These are phyloP conservation scores for Meriones psammophilus DNA, from an alignment of 2,797 vertebrate genomes.

Conservation along the genomic window DNA sequence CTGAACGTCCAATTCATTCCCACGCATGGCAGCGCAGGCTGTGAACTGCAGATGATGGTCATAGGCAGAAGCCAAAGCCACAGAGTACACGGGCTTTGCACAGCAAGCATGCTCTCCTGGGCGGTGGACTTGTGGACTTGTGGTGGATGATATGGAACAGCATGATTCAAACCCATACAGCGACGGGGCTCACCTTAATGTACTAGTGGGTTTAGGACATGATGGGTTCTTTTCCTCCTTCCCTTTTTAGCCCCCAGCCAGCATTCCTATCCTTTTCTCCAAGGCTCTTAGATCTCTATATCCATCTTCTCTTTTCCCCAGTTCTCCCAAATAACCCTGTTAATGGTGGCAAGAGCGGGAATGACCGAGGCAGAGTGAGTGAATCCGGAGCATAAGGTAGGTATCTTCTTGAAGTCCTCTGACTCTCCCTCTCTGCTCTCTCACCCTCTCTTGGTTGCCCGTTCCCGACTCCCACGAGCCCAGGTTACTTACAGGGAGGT, in stretches of 20 bases:
- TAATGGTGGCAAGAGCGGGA: background rate
- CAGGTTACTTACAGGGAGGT: slow-evolving; percentile 83
- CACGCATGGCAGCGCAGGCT: fast-evolving
- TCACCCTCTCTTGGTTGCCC: background rate
- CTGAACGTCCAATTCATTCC: background rate
- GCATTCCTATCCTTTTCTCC: background rate
- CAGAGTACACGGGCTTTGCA: fast-evolving
- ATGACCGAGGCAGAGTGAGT: background rate
- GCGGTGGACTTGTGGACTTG: background rate
- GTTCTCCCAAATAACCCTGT: background rate
- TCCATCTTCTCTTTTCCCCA: fast-evolving
- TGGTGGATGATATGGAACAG: no score
- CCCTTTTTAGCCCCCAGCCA: no score
- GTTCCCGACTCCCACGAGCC: background rate
- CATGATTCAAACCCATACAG: no score
- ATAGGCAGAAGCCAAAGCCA: fast-evolving
- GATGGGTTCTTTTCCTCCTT: background rate
- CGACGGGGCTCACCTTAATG: no score
- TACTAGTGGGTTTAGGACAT: background rate
- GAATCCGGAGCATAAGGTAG: no score
- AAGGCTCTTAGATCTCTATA: background rate
- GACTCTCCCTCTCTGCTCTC: background rate
- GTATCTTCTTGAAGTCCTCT: background rate
- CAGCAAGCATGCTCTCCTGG: no score
- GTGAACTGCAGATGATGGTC: fast-evolving